Evolutionary conservation across 2,113 vertebrate genomes (phyloP).

Genomic region (Fulica atra): DNA sequence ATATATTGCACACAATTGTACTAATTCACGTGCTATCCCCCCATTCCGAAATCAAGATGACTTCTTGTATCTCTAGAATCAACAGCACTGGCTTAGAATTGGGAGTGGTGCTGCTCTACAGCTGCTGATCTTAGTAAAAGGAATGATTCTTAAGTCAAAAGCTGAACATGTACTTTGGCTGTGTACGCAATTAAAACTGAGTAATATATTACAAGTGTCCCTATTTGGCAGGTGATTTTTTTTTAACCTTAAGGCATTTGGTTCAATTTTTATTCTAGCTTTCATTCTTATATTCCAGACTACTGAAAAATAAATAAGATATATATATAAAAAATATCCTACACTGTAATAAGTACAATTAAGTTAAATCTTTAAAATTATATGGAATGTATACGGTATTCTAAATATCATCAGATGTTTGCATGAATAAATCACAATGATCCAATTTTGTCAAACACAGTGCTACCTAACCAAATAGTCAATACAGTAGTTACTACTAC

Average conservation of each 20-base stretch:
- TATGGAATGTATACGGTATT: not conserved
- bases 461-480: not conserved
- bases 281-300: not conserved
- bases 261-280: not conserved
- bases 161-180: not conserved
- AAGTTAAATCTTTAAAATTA: not conserved
- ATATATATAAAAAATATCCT: not conserved
- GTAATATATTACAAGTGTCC: not conserved
- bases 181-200: not conserved
- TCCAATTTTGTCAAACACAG: not conserved
- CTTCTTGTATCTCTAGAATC: not conserved
- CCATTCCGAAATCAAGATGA: not conserved
- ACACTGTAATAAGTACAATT: not conserved
- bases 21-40: not conserved
- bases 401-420: not conserved
- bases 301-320: not conserved
- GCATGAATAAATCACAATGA: not conserved
- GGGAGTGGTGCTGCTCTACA: not conserved
- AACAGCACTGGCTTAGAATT: not conserved
- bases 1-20: not conserved
- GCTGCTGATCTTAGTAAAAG: not conserved
- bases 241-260: not conserved
- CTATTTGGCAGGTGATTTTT: not conserved
- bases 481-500: not conserved
- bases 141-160: not conserved